A percentile compares a stretch with the other conserved stretches of the same genome.
phyloP scores from a whole-genome alignment of 2,113 vertebrate species.

The Hemibagrus wyckioides region DNA sequence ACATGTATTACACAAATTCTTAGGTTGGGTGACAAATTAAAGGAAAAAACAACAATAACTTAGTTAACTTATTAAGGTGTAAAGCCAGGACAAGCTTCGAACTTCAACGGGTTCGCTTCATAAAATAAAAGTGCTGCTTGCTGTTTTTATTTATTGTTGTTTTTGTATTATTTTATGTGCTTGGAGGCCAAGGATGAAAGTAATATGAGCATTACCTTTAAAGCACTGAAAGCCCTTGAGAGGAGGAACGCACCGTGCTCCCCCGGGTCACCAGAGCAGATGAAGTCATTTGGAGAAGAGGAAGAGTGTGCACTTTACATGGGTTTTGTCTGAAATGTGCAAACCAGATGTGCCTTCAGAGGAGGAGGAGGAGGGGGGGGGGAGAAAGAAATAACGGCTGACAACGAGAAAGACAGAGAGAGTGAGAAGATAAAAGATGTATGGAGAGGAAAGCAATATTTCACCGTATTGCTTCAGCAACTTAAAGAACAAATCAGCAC shows the following conservation, averaged over 20 bases:
- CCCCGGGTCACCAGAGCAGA: constrained; percentile 26
- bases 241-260: not conserved
- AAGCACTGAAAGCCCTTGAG: constrained; percentile 4
- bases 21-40: not conserved
- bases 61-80: not conserved
- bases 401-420: constrained; percentile 22
- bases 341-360: constrained; percentile 51
- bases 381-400: not conserved
- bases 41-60: not conserved
- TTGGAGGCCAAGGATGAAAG: not conserved
- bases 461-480: not conserved
- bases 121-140: not conserved
- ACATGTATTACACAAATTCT: not conserved
- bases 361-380: not conserved
- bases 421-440: constrained; percentile 5
- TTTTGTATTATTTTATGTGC: constrained; percentile 15
- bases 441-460: constrained; percentile 13
- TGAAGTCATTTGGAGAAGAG: constrained; percentile 44
- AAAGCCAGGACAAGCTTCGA: not conserved
- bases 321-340: constrained; percentile 52
- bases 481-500: not conserved
- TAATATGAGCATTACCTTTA: not conserved
- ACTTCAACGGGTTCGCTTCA: not conserved
- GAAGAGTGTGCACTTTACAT: constrained; percentile 44
- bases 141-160: constrained; percentile 5